phyloP scores from a whole-genome alignment of 2,797 vertebrate species.

The Coccyzus lansbergi region DNA sequence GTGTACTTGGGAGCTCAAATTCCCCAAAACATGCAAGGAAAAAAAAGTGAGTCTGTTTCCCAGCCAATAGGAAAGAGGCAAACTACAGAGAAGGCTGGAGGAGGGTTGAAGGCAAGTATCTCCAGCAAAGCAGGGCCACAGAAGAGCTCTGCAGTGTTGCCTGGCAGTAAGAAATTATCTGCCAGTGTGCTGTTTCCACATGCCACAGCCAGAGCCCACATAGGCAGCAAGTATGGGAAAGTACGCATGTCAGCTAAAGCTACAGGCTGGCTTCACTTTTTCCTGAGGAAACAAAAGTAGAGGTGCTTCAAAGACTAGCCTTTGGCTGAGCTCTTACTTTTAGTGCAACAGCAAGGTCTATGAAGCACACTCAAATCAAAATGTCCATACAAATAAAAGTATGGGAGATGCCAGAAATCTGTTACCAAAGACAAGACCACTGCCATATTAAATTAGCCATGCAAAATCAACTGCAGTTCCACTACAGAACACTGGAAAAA shows the following conservation, averaged over 20 bases:
- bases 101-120: conserved; percentile 47
- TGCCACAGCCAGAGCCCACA: conserved; percentile 53
- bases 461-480: background rate
- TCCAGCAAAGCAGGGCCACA: conserved; percentile 39
- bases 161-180: conserved; percentile 72
- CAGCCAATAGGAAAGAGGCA: conserved; percentile 1
- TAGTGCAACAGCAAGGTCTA: background rate
- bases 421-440: background rate
- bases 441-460: background rate
- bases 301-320: background rate
- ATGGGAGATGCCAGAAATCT: background rate
- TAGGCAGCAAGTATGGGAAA: background rate
- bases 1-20: background rate
- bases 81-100: background rate
- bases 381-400: background rate
- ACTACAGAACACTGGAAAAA: background rate
- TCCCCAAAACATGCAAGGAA: background rate
- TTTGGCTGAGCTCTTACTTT: background rate
- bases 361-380: background rate
- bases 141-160: conserved; percentile 55
- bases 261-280: background rate
- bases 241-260: background rate
- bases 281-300: background rate
- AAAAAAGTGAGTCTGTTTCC: conserved; percentile 13
- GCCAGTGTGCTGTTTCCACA: conserved; percentile 54